phyloP scores from a whole-genome alignment of 1,140 invertebrate species.

The Temnothorax nylanderi region DNA sequence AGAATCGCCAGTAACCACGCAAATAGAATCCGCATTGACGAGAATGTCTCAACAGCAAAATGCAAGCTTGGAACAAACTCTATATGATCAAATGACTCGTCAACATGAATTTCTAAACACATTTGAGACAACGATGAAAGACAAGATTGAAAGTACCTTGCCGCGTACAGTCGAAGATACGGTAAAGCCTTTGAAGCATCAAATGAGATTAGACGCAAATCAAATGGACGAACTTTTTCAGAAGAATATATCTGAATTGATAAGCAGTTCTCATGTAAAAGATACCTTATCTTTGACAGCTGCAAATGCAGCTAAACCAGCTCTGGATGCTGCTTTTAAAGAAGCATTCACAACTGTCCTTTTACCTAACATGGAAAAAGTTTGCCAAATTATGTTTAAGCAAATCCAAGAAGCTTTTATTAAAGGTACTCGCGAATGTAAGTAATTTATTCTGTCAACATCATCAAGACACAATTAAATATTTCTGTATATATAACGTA shows the following conservation, averaged over 20 bases:
- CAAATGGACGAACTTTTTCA: slow-evolving; percentile 92
- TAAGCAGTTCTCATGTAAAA: slow-evolving; percentile 91
- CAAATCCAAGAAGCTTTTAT: slow-evolving; percentile 95
- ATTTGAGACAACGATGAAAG: slow-evolving; percentile 89
- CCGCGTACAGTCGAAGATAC: slow-evolving; percentile 87
- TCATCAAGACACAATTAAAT: neutral
- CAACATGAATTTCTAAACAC: slow-evolving; percentile 85
- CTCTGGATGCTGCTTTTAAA: slow-evolving; percentile 90
- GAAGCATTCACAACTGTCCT: slow-evolving; percentile 91
- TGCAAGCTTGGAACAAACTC: slow-evolving; percentile 83
- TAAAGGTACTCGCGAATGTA: slow-evolving; percentile 95
- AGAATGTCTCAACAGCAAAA: slow-evolving; percentile 81
- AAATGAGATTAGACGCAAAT: slow-evolving; percentile 90
- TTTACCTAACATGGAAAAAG: slow-evolving; percentile 94
- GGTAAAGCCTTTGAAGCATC: slow-evolving; percentile 91
- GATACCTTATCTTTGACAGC: slow-evolving; percentile 90
- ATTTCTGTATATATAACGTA: neutral
- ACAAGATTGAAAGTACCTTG: slow-evolving; percentile 89
- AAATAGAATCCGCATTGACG: slow-evolving; percentile 78
- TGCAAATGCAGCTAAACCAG: slow-evolving; percentile 88
- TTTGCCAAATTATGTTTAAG: slow-evolving; percentile 93
- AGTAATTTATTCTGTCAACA: slow-evolving; percentile 77
- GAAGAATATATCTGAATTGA: slow-evolving; percentile 92
- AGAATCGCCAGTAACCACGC: slow-evolving; percentile 78
- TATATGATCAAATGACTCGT: slow-evolving; percentile 84